A percentile compares a stretch with the other conserved stretches of the same genome.
phyloP scores from a whole-genome alignment of 2,797 vertebrate genomes.

The Echeneis naucrates region DNA sequence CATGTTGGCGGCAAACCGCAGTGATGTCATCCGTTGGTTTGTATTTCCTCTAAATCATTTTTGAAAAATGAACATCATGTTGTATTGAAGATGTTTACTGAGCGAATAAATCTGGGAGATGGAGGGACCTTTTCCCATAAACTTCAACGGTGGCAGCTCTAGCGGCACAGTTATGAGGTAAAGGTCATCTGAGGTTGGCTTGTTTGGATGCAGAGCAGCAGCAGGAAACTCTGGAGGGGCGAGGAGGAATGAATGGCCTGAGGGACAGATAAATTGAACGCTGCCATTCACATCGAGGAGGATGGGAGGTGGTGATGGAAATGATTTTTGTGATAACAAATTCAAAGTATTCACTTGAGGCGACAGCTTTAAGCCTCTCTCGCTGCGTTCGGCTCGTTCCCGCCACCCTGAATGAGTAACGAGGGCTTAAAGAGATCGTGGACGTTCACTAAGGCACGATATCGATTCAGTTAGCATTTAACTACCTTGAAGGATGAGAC shows the following conservation, averaged over 20 bases:
- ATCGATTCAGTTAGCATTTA: background rate
- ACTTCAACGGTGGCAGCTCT: background rate
- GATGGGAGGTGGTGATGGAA: background rate
- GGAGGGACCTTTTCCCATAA: too few species aligned
- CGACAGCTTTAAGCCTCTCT: background rate
- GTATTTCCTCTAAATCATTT: too few species aligned
- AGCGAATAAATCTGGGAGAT: too few species aligned
- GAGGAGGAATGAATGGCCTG: background rate
- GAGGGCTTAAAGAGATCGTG: background rate
- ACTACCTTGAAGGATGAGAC: background rate
- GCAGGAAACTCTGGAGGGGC: too few species aligned
- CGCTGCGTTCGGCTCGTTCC: too few species aligned
- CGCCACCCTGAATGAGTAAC: too few species aligned
- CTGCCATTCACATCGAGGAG: background rate
- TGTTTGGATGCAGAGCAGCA: slow-evolving; percentile 1
- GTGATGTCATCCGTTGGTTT: too few species aligned
- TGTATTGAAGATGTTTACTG: too few species aligned
- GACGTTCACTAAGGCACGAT: background rate
- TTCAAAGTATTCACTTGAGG: background rate
- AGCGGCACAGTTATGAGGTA: too few species aligned
- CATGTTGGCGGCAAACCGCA: too few species aligned
- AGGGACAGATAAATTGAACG: background rate
- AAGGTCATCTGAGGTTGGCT: background rate
- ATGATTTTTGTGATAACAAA: background rate
- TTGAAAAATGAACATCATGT: too few species aligned